Conservation (phyloP, 1,140 invertebrate species). For the Brachionus rubens region DNA sequence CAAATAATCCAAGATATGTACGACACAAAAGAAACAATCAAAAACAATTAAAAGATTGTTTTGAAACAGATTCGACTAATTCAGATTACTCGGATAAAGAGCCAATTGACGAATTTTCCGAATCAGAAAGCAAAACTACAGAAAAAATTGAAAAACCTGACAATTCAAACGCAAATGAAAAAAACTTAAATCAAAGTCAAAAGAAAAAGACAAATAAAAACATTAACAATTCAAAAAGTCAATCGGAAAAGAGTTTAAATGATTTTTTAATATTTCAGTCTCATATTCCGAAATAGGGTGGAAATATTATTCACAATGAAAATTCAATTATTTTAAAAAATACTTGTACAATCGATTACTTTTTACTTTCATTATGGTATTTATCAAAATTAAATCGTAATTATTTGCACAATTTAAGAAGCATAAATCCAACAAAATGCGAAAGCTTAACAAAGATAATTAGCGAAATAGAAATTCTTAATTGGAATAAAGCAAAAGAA, state of each 20-base stretch:
- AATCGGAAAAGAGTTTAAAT: constrained; percentile 12
- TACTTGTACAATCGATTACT: constrained; percentile 30
- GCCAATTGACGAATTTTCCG: not conserved
- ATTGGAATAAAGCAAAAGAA: constrained; percentile 38
- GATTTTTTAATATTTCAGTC: constrained; percentile 6
- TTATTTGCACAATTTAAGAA: constrained; percentile 15
- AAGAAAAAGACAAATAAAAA: constrained; percentile 6
- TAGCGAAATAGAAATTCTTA: constrained; percentile 7
- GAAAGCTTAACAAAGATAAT: constrained; percentile 6
- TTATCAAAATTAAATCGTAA: not conserved
- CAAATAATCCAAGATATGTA: constrained; percentile 11
- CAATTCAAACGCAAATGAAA: constrained; percentile 14
- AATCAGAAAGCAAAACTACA: not conserved
- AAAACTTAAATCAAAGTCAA: constrained; percentile 28
- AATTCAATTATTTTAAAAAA: constrained; percentile 1
- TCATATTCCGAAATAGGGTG: constrained; percentile 19
- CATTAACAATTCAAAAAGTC: constrained; percentile 17
- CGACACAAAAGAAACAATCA: constrained; percentile 13
- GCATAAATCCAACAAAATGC: constrained; percentile 5
- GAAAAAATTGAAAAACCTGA: constrained; percentile 13
- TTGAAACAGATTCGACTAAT: not conserved
- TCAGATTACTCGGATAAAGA: constrained; percentile 9
- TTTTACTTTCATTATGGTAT: constrained; percentile 10
- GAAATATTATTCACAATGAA: not conserved
- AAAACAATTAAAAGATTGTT: constrained; percentile 2